A percentile compares a stretch with the other conserved stretches of the same genome.
These are phyloP conservation scores for Cacoxenus indagator DNA, from an alignment of 2,888 invertebrate genomes.

Conservation along the genomic window DNA sequence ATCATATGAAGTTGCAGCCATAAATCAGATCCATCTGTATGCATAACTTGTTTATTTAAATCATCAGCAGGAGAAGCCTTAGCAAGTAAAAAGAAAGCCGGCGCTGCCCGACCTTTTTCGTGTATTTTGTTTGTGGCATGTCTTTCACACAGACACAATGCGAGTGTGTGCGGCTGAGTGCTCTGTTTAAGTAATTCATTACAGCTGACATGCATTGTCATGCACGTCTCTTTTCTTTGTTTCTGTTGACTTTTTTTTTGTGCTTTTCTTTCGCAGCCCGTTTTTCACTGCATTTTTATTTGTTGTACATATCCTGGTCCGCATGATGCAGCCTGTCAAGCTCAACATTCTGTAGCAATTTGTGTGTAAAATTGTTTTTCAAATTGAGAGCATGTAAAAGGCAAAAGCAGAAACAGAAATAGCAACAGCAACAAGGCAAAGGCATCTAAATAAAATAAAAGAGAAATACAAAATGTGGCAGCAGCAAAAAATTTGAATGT, in stretches of 20 bases:
- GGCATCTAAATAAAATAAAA: conserved; percentile 28
- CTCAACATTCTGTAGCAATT: conserved; percentile 54
- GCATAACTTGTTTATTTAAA: conserved; percentile 20
- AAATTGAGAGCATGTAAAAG: conserved; percentile 59
- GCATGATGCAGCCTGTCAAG: conserved; percentile 7
- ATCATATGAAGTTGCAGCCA: not conserved
- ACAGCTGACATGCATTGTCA: conserved; percentile 62
- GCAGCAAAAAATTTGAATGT: conserved; percentile 38
- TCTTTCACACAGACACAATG: conserved; percentile 21
- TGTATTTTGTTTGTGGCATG: conserved; percentile 5
- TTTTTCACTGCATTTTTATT: conserved; percentile 34
- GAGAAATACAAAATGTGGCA: conserved; percentile 39
- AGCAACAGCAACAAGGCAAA: no score
- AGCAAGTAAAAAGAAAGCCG: conserved; percentile 9
- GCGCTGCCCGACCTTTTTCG: conserved; percentile 44
- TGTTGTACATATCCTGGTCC: conserved; percentile 26
- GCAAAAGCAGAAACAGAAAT: conserved; percentile 27
- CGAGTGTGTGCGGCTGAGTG: conserved; percentile 20
- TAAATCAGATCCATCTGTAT: not conserved
- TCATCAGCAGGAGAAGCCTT: conserved; percentile 16
- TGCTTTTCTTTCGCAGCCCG: conserved; percentile 16
- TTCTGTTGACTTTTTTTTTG: conserved; percentile 44
- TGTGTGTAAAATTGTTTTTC: conserved; percentile 63
- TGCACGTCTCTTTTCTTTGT: conserved; percentile 53
- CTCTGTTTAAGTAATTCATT: conserved; percentile 57